Evolutionary conservation across 35 echinoderm and acorn worm species (phyloP), one percentile per base, ranked within the genome.

Genomic region (Lytechinus pictus): DNA sequence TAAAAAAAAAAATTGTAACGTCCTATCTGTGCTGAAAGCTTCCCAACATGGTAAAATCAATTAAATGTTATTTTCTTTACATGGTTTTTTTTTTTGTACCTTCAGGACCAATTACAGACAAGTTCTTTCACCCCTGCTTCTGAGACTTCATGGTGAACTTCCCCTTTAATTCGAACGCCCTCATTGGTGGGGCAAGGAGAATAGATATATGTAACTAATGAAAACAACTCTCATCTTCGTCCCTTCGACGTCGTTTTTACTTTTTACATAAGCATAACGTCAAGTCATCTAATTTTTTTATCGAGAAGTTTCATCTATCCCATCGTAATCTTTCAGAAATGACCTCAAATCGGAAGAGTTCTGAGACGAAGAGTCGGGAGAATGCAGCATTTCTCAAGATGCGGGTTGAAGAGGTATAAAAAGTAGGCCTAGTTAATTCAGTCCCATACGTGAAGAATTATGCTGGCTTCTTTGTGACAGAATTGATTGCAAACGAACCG

Each of bases 391-490:
- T 93, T 93, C 92, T 93, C 54, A 93, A 57, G 54, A 54, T 16
- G 92, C 52, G 92, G 21, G 92, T 93, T 11, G 54, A 93, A 93
- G 92, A 93, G 92, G 92, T 93, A 93, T n/a, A n/a, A n/a, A 93
- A 55, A 24, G 66, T 79, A 7, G 9, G 13, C 21, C 19, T 24
- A 24, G 16, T 24, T 0, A 24, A 79, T 79, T 7, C 66, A 79
- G 66, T 79, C 66, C 66, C 66, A 24, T n/a, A 79, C 66, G 21
- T 79, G 3, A 79, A 19, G 5, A 79, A 79, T 16, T n/a, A 79
- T 79, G 66, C n/a, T 79, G 66, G 12, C 16, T 58, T 13, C 1
- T 58, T 58, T 11, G 16, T 27, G 33, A 44, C 33, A 44, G 33
- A 44, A 44, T 44, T 44, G 33, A 44, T 2, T 44, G 2, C 33